Evolutionary conservation across 2,888 invertebrate species (phyloP), one percentile per base, ranked within the genome.

Genomic region (Idaea biselata): DNA sequence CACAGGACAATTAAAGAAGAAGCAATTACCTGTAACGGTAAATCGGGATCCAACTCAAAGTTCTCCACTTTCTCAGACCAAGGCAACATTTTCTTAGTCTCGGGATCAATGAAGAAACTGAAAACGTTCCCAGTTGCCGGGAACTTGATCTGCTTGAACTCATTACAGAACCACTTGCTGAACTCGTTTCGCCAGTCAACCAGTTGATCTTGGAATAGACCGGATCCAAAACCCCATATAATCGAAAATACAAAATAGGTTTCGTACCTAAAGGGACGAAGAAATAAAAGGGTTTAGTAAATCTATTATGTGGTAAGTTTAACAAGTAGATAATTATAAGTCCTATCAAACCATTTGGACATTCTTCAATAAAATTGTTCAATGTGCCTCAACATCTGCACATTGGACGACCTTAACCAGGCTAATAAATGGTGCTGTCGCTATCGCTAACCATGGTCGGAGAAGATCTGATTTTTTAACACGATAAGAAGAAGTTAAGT

Each of bases 221-320:
- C 95, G 0, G 98, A 97, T 1, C 99, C 99, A 80, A 99, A 99
- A 0, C 98, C 97, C 98, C 99, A 99, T 25, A 98, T 94, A 62
- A 96, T 94, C 33, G 96, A 95, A 82, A 98, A 99, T 0, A 96
- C 97, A 87, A 99, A 99, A 86, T 98, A 99, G 8, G 96, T 95
- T 89, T 99, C 99, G 80, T 97, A 97, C 94, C 94, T 94, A 67
- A 61, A 44, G 16, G 25, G 55, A 56, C 4, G 16, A 32, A 32
- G 16, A 16, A 31, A 32, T 31, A 58, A 25, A 58, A 4, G 62
- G 16, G 57, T 14, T 57, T 32, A 31, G 1, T 25, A 55, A n/a
- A 25, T 1, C 56, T 60, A 32, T 4, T 3, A 32, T 2, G 44
- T 44, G 3, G 7, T 14, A 44, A 44, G 1, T 8, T 33, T 33